Percentiles rank a stretch among this genome's conserved stretches.
These are phyloP conservation scores for Ditula angustiorana DNA, from an alignment of 2,888 invertebrate genomes.

Conservation along the genomic window DNA sequence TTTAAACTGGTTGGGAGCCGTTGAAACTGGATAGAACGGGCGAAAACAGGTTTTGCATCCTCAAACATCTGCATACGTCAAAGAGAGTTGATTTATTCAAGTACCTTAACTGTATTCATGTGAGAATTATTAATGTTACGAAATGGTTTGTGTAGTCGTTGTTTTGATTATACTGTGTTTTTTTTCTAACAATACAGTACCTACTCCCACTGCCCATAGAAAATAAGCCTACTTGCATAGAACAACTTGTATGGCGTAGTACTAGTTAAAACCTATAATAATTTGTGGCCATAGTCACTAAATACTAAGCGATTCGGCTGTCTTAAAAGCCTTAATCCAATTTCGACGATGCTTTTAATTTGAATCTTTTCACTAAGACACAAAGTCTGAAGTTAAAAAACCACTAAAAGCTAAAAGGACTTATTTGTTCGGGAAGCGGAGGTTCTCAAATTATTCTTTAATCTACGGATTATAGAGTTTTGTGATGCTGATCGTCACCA, in stretches of 20 bases:
- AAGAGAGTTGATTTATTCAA: background rate
- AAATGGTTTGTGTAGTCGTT: too few species aligned
- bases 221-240: too few species aligned
- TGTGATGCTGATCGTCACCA: background rate
- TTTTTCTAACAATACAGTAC: too few species aligned
- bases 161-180: too few species aligned
- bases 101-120: background rate
- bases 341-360: background rate
- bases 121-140: too few species aligned
- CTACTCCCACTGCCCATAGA: too few species aligned
- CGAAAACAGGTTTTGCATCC: background rate
- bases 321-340: background rate
- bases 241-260: too few species aligned
- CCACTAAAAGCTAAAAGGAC: background rate
- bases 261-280: too few species aligned
- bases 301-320: too few species aligned
- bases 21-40: background rate
- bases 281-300: too few species aligned
- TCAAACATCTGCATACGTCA: conserved; percentile 2
- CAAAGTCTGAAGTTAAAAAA: background rate
- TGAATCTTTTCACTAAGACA: background rate
- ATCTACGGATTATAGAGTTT: background rate
- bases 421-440: background rate
- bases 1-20: background rate
- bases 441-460: background rate